Evolutionary conservation across 2,888 invertebrate genomes (phyloP), one percentile per base, ranked within the genome.

Genomic region (Sympetrum striolatum): DNA sequence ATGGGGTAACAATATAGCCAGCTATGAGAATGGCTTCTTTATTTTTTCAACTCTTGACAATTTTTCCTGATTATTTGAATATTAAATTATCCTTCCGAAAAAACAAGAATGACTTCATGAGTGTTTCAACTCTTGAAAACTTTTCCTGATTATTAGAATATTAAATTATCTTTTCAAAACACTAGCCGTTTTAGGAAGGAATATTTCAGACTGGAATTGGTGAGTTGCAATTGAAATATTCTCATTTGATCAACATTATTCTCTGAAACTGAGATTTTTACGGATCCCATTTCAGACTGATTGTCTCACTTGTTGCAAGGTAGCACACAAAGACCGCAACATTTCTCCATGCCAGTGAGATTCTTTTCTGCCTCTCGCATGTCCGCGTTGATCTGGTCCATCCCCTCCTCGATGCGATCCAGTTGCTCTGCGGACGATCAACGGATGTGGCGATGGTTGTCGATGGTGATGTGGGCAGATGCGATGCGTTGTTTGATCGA

Each of bases 351-450:
- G 92, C 99, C 99, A 92, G 99, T 99, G 93, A 99, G 96, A 95
- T 99, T 99, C 95, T 99, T 99, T 95, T 99, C 99, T 31, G 99
- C 99, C 94, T 99, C 99, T 93, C 97, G 97, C 99, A 99, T 99
- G 94, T 99, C 99, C 92, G 98, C 97, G 95, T 99, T 99, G 95
- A 99, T 99, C 95, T 99, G 99, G 95, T 99, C 99, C 98, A 99
- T 99, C 80, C 99, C 99, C 95, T 99, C 99, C 95, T 99, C 99
- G 95, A 99, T 98, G 93, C 99, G 97, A 95, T 99, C 99, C 96
- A 99, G 95, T 98, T 99, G 99, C 94, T 99, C 99, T 98, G 94
- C 93, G 12, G 90, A 31, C 12, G 79, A 39, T 39, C 79, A 35
- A 12, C 86, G 12, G 86, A 60, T 58, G 86, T 35, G 37, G 25